phyloP scores from a whole-genome alignment of 30 jellyfish, hydroid and myxozoan species.

The Pseudorhiza aurosa region DNA sequence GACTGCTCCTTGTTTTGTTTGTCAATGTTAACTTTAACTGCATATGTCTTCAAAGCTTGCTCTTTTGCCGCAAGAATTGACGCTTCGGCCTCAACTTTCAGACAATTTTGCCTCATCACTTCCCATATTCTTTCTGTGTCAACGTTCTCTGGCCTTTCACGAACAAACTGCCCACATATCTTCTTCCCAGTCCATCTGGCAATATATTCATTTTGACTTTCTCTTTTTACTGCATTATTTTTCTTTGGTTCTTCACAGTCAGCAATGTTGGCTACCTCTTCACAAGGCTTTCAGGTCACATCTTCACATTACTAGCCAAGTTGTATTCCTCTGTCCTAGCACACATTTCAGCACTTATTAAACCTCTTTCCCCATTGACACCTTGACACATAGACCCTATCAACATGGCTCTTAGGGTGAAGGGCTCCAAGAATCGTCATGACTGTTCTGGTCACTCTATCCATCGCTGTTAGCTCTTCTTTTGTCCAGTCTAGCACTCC shows the following conservation, averaged over 20 bases:
- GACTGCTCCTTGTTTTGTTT: too few species aligned
- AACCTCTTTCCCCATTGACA: slow-evolving; percentile 31
- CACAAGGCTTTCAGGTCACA: slow-evolving; percentile 23
- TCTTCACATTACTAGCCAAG: slow-evolving; percentile 22
- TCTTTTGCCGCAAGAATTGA: too few species aligned
- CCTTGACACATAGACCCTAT: slow-evolving; percentile 21
- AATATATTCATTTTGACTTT: too few species aligned
- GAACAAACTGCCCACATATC: too few species aligned
- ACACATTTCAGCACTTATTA: slow-evolving; percentile 34
- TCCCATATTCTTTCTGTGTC: too few species aligned
- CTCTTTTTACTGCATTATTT: slow-evolving; percentile 5
- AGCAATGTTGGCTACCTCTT: slow-evolving; percentile 5
- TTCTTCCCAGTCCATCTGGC: too few species aligned
- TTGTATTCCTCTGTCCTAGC: slow-evolving; percentile 41
- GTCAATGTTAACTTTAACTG: too few species aligned
- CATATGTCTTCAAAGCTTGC: too few species aligned
- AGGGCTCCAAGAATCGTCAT: too few species aligned
- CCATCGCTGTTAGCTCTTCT: slow-evolving; percentile 28
- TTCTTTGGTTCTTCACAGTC: slow-evolving; percentile 4
- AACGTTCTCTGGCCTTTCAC: too few species aligned
- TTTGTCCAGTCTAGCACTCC: slow-evolving; percentile 14
- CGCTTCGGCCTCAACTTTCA: too few species aligned
- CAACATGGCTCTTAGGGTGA: slow-evolving; percentile 10
- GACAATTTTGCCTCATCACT: too few species aligned
- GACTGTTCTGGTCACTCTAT: not conserved